Conservation (phyloP, 2,797 vertebrate genomes). For the Lacerta agilis region DNA sequence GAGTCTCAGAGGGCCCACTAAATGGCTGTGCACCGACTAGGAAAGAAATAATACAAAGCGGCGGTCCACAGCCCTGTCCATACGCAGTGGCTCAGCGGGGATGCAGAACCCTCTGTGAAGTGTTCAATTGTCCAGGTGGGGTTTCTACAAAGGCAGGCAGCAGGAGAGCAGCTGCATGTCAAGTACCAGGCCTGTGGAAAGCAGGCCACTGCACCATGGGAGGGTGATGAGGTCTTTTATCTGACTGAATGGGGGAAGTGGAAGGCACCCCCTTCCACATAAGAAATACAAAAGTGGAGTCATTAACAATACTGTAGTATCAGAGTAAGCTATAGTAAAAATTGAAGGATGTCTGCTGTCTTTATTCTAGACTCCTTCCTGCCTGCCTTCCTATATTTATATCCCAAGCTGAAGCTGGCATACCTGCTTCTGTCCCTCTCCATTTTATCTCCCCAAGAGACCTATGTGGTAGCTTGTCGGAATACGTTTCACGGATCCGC, state of each 20-base stretch:
- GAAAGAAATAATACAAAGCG: not conserved
- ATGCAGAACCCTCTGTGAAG: not conserved
- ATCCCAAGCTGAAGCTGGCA: too few relatives aligned
- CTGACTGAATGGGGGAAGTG: not conserved
- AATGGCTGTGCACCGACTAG: not conserved
- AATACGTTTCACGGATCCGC: too few relatives aligned
- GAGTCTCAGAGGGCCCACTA: not conserved
- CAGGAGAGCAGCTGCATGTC: not conserved
- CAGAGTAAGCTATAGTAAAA: not conserved
- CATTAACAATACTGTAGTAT: too few relatives aligned
- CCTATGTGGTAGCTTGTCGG: too few relatives aligned
- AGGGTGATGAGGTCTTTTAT: not conserved
- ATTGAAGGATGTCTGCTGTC: too few relatives aligned
- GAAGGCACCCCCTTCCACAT: not conserved
- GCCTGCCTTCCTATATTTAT: too few relatives aligned
- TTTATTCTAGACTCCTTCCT: too few relatives aligned
- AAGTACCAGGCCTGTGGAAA: not conserved
- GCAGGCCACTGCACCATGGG: not conserved
- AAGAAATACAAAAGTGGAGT: not conserved
- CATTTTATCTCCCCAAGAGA: too few relatives aligned
- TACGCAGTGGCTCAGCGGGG: not conserved
- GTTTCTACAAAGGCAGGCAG: conserved; percentile 1
- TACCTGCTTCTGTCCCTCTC: too few relatives aligned
- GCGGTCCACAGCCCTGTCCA: not conserved
- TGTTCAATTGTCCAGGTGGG: not conserved